A percentile compares a stretch with the other conserved stretches of the same genome.
Conservation (phyloP, 1,140 invertebrate genomes). For the Diorhabda carinulata region DNA sequence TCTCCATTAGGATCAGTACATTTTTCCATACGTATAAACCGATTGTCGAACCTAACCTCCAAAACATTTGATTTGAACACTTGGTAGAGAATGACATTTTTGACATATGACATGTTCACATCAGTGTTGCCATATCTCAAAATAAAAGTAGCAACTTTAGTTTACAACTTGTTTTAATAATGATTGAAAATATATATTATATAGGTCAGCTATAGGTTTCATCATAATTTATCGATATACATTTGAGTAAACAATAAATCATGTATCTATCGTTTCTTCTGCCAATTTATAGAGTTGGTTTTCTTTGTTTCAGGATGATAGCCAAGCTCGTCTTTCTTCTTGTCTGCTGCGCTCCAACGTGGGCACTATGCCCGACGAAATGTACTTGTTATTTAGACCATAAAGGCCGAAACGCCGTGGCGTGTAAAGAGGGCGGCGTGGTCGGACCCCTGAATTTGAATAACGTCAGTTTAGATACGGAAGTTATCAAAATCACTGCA, state of each 20-base stretch:
- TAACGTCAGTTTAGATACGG: slow-evolving; percentile 57
- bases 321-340: slow-evolving; percentile 41
- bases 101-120: no score
- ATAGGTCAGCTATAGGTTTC: no score
- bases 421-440: slow-evolving; percentile 59
- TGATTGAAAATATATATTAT: no score
- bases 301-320: slow-evolving; percentile 51
- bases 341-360: slow-evolving; percentile 47
- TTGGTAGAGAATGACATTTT: no score
- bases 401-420: slow-evolving; percentile 38
- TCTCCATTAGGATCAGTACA: no score
- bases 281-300: background rate
- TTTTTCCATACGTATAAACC: no score
- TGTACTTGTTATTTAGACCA: slow-evolving; percentile 40
- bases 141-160: no score
- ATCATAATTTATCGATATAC: no score
- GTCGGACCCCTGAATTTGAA: slow-evolving; percentile 56
- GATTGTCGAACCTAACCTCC: no score
- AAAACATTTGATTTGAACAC: no score
- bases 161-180: no score
- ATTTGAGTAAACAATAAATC: background rate
- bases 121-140: no score
- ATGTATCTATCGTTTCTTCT: background rate
- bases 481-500: slow-evolving; percentile 67
- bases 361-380: slow-evolving; percentile 47